Evolutionary conservation across 2,113 vertebrate species (phyloP).

Genomic region (Centropristis striata): DNA sequence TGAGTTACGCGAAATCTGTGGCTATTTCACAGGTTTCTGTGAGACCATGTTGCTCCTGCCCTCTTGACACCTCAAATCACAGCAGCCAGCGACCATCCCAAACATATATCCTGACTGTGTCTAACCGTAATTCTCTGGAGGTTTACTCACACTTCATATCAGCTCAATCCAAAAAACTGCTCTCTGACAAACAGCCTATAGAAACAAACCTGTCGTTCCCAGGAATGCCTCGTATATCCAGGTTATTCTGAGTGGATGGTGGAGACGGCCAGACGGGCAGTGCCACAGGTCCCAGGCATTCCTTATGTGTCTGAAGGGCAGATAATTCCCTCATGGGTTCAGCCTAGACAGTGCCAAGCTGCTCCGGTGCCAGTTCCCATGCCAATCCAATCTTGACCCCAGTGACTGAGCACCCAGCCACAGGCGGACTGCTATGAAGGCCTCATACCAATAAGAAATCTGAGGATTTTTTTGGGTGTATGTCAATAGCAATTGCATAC

Average conservation of each 20-base stretch:
- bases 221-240: conserved; percentile 52
- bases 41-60: too few species aligned
- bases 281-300: conserved; percentile 73
- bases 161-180: conserved; percentile 46
- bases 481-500: conserved; percentile 56
- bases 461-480: conserved; percentile 33
- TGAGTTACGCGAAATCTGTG: too few species aligned
- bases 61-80: conserved; percentile 57
- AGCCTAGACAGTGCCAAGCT: conserved; percentile 60
- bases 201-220: conserved; percentile 15
- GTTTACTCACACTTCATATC: conserved; percentile 63
- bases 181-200: conserved; percentile 3
- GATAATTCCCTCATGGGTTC: conserved; percentile 75
- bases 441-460: conserved; percentile 56
- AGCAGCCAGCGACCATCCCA: conserved; percentile 39
- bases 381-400: conserved; percentile 71
- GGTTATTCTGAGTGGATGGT: conserved; percentile 45
- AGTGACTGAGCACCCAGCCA: conserved; percentile 32
- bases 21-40: too few species aligned
- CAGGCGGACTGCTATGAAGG: conserved; percentile 39
- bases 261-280: conserved; percentile 53
- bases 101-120: conserved; percentile 28
- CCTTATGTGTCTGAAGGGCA: conserved; percentile 69
- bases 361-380: conserved; percentile 78
- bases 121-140: conserved; percentile 14